These are phyloP conservation scores for Lasius fuliginosus DNA, from an alignment of 2,888 invertebrate species.

Conservation along the genomic window DNA sequence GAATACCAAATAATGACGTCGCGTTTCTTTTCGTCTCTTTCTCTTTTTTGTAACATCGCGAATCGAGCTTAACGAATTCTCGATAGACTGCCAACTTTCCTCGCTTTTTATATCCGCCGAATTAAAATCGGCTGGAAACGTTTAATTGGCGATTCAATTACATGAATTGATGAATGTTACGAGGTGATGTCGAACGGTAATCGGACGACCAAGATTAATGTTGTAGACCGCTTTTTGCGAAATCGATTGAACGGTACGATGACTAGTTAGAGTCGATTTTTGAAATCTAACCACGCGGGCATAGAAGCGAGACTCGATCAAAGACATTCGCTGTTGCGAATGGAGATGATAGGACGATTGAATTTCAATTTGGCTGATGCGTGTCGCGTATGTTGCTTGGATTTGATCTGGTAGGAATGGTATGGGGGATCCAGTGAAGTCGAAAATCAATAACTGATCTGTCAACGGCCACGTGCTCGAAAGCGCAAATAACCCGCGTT, in stretches of 20 bases:
- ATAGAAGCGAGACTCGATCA: slow-evolving; percentile 33
- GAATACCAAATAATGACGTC: slow-evolving; percentile 16
- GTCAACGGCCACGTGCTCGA: slow-evolving; percentile 77
- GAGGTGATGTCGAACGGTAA: slow-evolving; percentile 25
- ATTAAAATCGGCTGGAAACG: slow-evolving; percentile 26
- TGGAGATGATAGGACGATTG: slow-evolving; percentile 6
- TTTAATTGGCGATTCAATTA: slow-evolving; percentile 55
- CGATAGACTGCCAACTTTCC: slow-evolving; percentile 11
- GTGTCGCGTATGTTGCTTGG: neutral
- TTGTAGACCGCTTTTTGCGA: slow-evolving; percentile 28
- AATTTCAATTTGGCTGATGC: slow-evolving; percentile 25
- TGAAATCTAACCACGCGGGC: slow-evolving; percentile 25
- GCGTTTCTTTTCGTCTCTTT: neutral
- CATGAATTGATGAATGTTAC: slow-evolving; percentile 34
- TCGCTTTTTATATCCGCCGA: slow-evolving; percentile 14
- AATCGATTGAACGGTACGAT: slow-evolving; percentile 24
- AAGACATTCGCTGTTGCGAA: slow-evolving; percentile 21
- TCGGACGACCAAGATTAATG: slow-evolving; percentile 43
- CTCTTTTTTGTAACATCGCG: neutral
- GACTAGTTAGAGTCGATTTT: slow-evolving; percentile 30
- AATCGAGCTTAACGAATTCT: slow-evolving; percentile 3
- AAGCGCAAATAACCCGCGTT: slow-evolving; percentile 67
- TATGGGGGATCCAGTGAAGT: slow-evolving; percentile 63
- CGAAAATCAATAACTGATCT: slow-evolving; percentile 75
- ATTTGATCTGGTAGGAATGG: slow-evolving; percentile 55